Evolutionary conservation across 1,140 invertebrate species (phyloP), one percentile per base, ranked within the genome.

Genomic region (Cepaea nemoralis): DNA sequence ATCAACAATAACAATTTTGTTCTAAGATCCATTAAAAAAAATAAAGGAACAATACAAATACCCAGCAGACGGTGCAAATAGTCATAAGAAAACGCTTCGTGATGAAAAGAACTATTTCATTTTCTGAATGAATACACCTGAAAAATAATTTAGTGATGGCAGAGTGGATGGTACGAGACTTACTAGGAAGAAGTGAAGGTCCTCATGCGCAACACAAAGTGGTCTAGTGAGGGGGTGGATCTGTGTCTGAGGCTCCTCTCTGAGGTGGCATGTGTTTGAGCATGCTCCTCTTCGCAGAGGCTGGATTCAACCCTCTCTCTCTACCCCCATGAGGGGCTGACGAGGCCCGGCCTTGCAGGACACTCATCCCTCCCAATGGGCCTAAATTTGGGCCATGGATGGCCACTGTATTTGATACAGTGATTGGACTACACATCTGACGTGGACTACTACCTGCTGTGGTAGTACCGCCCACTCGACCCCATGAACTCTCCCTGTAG

Each of bases 221-320:
- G 45, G 48, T n/a, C 81, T 86, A 88, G 55, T 88, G 85, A 59
- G 86, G 87, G 35, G 87, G 86, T 59, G 87, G 87, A 55, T 88
- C 87, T 42, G 85, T 82, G 80, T 88, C 87, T 48, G 86, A 86
- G 40, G 86, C 83, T 70, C 83, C 83, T 71, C 84, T 80, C 48
- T 84, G 83, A 55, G 86, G 83, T 75, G 86, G 85, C 82, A 88
- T 84, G 81, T 87, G 87, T 77, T 88, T 88, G 80, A 87, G 87
- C 86, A 88, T 86, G 80, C 84, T 87, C 55, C 87, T 83, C 82
- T 88, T 88, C 39, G 85, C 87, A 66, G 86, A 85, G 55, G 86
- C 85, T n/a, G 87, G 86, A 77, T 87, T 88, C 40, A 88, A 73
- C 45, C 84, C 69, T 70, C 79, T 70, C 40, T 80, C 78, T 45